Base-by-base conservation (phyloP, 2,797 vertebrate genomes). In the Vultur gryphus region DNA sequence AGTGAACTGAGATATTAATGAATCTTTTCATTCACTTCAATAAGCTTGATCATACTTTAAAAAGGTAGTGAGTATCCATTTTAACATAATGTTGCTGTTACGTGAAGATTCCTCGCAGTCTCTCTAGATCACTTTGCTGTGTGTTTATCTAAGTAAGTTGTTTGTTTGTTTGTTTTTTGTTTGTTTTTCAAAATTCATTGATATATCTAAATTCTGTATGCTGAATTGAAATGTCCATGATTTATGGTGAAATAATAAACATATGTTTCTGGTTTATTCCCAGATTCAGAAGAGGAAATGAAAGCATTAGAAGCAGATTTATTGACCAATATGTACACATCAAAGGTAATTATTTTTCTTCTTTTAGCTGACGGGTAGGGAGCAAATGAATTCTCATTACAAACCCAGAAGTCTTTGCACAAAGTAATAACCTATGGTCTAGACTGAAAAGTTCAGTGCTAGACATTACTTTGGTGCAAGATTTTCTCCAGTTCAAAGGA, bases 251-350 rank as follows among this genome's bases (percentile, higher is more conserved):
- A 93, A 96, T 86, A 93, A 84, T 96, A 95, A 97, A 64, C 95
- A 96, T 87, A 52, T 98, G 96, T 93, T 97, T 98, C 96, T 97
- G 70, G 85, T 98, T 97, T 92, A 84, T 94, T 96, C 57, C 77
- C 98, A 99, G 99, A 99, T 94, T 98, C 98, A 73, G 98, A 99
- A 95, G 99, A 99, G 97, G 99, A 99, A 89, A 98, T 99, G 98
- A 98, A 98, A 96, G 97, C 97, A 3, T 94, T 99, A 86, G 99
- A 99, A 93, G 98, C 99, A 97, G 99, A 99, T 97, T 98, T 99
- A 87, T 97, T 99, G 98, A 98, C 98, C 97, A 99, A 98, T 96
- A 98, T 99, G 97, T 98, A 99, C 96, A 97, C 98, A 96, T 98
- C 99, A 97, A 99, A 99, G 99, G 99, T 99, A 98, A 97, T 77